A percentile compares a stretch with the other conserved stretches of the same genome.
These are phyloP conservation scores for Phyllostomus discolor DNA, from an alignment of 2,113 vertebrate species.

Conservation along the genomic window DNA sequence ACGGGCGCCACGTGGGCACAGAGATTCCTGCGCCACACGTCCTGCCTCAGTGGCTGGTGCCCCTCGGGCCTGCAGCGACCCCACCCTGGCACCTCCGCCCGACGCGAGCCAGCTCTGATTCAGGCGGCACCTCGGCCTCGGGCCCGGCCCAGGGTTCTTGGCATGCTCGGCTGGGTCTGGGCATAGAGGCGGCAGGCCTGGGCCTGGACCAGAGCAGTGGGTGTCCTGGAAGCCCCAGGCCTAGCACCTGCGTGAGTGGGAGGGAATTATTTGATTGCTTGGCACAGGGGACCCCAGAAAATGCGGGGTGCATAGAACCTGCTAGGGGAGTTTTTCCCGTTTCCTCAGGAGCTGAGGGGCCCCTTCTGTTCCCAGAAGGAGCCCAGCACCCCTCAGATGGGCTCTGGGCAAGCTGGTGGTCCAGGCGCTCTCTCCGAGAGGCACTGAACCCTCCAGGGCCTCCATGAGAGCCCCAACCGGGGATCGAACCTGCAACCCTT, in stretches of 20 bases:
- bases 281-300: neutral
- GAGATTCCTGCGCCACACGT: neutral
- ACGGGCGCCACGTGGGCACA: too few relatives aligned
- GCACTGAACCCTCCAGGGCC: neutral
- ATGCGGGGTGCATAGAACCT: neutral
- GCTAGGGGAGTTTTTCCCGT: neutral
- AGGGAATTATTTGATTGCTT: neutral
- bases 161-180: neutral
- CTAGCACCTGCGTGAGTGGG: neutral
- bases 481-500: too few relatives aligned
- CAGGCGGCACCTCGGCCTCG: neutral
- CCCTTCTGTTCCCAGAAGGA: neutral
- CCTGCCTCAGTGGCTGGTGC: neutral
- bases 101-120: neutral
- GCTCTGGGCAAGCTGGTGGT: neutral
- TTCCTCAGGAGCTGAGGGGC: neutral
- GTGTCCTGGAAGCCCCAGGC: neutral
- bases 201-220: conserved; percentile 23
- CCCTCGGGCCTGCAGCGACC: neutral
- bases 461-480: neutral
- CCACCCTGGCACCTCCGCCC: neutral
- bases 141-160: neutral
- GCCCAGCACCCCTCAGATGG: neutral
- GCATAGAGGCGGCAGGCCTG: neutral
- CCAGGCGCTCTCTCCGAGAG: neutral